Percentiles rank a stretch among this genome's conserved stretches.
phyloP scores from a whole-genome alignment of 2,797 vertebrate genomes.

The Anabas testudineus region DNA sequence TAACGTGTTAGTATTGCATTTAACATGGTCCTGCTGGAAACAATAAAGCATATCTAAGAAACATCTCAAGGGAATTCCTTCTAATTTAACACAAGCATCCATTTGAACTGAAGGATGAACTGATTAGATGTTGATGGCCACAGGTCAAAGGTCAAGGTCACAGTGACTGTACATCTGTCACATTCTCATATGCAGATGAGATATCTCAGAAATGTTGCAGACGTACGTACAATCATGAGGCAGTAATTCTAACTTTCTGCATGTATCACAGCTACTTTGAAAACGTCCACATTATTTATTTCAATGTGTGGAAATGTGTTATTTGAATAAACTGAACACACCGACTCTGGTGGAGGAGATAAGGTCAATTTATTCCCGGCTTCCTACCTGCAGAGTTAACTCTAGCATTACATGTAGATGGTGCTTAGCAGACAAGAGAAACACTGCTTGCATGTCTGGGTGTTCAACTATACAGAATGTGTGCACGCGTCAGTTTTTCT shows the following conservation, averaged over 20 bases:
- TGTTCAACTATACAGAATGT: not conserved
- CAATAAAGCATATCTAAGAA: too few species aligned
- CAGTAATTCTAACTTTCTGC: too few species aligned
- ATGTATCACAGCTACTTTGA: not conserved
- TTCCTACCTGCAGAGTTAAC: constrained; percentile 48
- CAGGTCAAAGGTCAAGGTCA: too few species aligned
- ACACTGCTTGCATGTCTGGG: not conserved
- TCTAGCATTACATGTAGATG: constrained; percentile 47
- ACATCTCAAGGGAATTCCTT: too few species aligned
- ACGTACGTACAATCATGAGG: too few species aligned
- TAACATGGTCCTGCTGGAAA: constrained; percentile 16
- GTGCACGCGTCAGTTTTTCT: not conserved
- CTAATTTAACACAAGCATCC: too few species aligned
- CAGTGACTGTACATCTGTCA: too few species aligned
- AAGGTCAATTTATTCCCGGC: constrained; percentile 35
- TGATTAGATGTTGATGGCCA: too few species aligned
- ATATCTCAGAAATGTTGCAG: too few species aligned
- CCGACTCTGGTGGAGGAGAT: constrained; percentile 49
- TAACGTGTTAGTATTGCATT: constrained; percentile 39
- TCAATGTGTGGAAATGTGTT: not conserved
- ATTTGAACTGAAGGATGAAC: too few species aligned
- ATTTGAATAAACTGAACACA: constrained; percentile 12
- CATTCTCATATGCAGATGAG: too few species aligned
- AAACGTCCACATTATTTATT: not conserved
- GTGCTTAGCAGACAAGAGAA: constrained; percentile 27